Evolutionary conservation across 2,888 invertebrate genomes (phyloP).

Genomic region (Leucoma salicis): DNA sequence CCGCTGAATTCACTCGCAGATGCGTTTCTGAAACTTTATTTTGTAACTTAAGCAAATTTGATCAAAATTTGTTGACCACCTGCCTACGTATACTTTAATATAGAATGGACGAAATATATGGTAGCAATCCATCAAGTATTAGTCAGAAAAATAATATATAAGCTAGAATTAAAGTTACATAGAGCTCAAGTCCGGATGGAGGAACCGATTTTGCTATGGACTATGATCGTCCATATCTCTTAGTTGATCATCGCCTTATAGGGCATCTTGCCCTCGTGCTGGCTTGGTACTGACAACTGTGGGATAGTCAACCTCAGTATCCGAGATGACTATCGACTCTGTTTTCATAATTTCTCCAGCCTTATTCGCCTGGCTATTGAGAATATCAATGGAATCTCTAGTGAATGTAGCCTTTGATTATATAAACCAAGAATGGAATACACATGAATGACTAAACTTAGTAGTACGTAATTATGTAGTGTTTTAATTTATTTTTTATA

Average conservation of each 20-base stretch:
- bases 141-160: no score
- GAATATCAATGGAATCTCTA: conserved; percentile 23
- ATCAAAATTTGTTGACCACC: not conserved
- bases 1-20: conserved; percentile 55
- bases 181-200: conserved; percentile 73
- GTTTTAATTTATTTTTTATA: no score
- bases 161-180: conserved; percentile 44
- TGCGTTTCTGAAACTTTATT: conserved; percentile 66
- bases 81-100: not conserved
- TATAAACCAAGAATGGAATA: conserved; percentile 11
- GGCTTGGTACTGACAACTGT: conserved; percentile 72
- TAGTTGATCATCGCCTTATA: conserved; percentile 65
- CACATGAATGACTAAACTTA: no score
- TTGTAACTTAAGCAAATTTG: conserved; percentile 42
- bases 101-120: not conserved
- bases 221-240: conserved; percentile 63
- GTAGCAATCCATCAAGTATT: not conserved
- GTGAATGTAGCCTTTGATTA: conserved; percentile 21
- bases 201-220: conserved; percentile 68
- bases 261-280: conserved; percentile 64
- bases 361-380: conserved; percentile 46
- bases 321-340: conserved; percentile 64
- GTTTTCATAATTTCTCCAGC: conserved; percentile 68
- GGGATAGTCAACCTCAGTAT: conserved; percentile 67
- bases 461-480: no score